Evolutionary conservation across 2,113 vertebrate genomes (phyloP).

Genomic region (Brienomyrus longianalis): DNA sequence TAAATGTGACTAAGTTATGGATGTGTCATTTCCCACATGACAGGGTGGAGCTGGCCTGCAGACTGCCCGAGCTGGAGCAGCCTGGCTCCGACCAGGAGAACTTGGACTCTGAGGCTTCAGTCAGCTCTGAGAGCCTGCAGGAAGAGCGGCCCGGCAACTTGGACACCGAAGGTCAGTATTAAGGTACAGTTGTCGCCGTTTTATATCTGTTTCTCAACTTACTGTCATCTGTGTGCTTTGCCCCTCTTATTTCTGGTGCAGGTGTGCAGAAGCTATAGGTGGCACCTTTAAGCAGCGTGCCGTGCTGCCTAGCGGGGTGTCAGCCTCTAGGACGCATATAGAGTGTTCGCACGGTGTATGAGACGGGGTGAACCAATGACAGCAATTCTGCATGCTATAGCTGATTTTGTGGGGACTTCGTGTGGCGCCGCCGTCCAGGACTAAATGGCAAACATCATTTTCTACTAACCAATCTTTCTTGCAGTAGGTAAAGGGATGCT

Average conservation of each 20-base stretch:
- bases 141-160: slow-evolving; percentile 65
- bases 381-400: not conserved
- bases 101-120: slow-evolving; percentile 82
- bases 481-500: slow-evolving; percentile 36
- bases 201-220: slow-evolving; percentile 17
- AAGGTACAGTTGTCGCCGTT: slow-evolving; percentile 47
- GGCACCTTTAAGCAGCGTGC: slow-evolving; percentile 51
- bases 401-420: not conserved
- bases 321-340: slow-evolving; percentile 22
- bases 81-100: slow-evolving; percentile 91
- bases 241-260: slow-evolving; percentile 59
- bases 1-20: not conserved
- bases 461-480: not conserved
- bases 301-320: slow-evolving; percentile 63
- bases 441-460: not conserved
- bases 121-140: slow-evolving; percentile 88
- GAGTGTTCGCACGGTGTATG: slow-evolving; percentile 32
- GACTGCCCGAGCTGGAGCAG: slow-evolving; percentile 88
- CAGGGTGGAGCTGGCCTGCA: slow-evolving; percentile 88
- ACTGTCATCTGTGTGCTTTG: slow-evolving; percentile 44
- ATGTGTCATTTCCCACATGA: not conserved
- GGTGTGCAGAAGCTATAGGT: slow-evolving; percentile 58
- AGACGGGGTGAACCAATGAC: not conserved
- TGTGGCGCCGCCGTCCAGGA: not conserved
- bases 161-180: slow-evolving; percentile 82